These are phyloP conservation scores for Anthopleura sola DNA, from an alignment of 64 coral and sea anemone genomes.

Conservation along the genomic window DNA sequence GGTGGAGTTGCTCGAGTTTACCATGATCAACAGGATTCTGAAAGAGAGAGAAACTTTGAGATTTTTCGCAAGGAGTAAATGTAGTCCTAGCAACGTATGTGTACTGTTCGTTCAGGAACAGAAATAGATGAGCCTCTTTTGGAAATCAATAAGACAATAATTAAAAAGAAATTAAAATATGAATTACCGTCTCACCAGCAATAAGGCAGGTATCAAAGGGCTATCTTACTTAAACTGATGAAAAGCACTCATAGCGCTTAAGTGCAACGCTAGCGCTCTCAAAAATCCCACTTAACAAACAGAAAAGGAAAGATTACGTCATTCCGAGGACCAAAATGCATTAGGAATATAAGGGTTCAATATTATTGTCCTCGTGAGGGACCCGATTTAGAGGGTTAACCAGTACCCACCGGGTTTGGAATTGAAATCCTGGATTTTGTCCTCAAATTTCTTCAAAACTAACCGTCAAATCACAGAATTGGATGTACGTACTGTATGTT, in stretches of 20 bases:
- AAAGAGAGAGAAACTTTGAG: background rate
- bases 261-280: background rate
- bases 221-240: background rate
- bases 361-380: too few species aligned
- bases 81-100: background rate
- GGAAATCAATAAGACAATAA: too few species aligned
- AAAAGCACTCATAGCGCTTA: background rate
- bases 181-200: too few species aligned
- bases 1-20: background rate
- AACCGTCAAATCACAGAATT: too few species aligned
- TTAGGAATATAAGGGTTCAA: too few species aligned
- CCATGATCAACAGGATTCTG: background rate
- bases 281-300: background rate
- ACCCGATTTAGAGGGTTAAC: too few species aligned
- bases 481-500: too few species aligned
- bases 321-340: background rate
- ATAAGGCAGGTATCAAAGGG: too few species aligned
- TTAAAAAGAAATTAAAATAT: too few species aligned
- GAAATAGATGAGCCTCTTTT: background rate
- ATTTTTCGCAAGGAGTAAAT: background rate
- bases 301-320: background rate
- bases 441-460: too few species aligned
- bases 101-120: background rate
- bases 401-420: too few species aligned
- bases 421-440: too few species aligned